These are phyloP conservation scores for Rhadina sibilatrix DNA, from an alignment of 2,113 vertebrate species.

Conservation along the genomic window DNA sequence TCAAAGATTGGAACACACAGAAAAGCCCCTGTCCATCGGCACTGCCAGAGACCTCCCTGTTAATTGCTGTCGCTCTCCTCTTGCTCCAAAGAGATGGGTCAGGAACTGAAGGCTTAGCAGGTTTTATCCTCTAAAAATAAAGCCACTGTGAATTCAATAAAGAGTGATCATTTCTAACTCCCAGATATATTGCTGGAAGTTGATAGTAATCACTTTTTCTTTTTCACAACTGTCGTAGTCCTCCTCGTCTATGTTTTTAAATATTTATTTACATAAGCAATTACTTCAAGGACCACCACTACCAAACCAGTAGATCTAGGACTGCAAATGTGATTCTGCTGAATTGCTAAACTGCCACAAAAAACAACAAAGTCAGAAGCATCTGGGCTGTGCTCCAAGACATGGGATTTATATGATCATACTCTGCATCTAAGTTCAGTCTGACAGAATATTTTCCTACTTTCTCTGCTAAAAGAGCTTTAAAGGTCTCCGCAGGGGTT, in stretches of 20 bases:
- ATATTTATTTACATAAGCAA: constrained; percentile 16
- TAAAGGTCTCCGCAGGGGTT: constrained; percentile 34
- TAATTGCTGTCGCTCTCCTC: not conserved
- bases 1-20: not conserved
- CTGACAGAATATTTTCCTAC: constrained; percentile 36
- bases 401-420: constrained; percentile 45
- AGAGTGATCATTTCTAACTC: not conserved
- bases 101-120: constrained; percentile 4
- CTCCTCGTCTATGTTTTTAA: not conserved
- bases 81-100: not conserved
- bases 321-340: constrained; percentile 21
- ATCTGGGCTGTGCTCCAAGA: constrained; percentile 50
- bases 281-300: not conserved
- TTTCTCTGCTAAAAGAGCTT: constrained; percentile 37
- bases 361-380: constrained; percentile 46
- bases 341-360: not conserved
- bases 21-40: not conserved
- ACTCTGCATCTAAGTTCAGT: constrained; percentile 41
- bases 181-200: not conserved
- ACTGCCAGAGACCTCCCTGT: not conserved
- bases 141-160: not conserved
- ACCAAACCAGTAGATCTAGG: not conserved
- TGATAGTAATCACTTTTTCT: not conserved
- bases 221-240: not conserved
- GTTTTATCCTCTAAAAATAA: constrained; percentile 24